Base-by-base conservation (phyloP, 1,140 invertebrate genomes). In the Brachionus plicatilis region DNA sequence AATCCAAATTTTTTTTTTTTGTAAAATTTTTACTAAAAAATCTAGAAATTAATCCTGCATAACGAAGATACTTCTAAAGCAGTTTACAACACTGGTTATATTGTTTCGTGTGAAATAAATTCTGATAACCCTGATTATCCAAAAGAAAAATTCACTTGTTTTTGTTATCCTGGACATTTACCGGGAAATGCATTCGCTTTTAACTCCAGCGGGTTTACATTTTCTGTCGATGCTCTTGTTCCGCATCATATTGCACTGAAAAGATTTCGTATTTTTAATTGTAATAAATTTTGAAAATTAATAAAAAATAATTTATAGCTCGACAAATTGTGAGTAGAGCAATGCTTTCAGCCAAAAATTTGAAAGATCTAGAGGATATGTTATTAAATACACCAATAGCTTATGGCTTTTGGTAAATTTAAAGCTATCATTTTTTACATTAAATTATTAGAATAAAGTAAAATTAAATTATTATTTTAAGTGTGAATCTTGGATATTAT, bases 141-240 rank as follows among this genome's bases (percentile, higher is more conserved):
- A 14, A 24, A 83, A 17, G 82, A 83, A 53, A 43, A 47, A 47
- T 83, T 83, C 47, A 83, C 60, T 70, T 68, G 60, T 37, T 83
- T 45, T 45, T 83, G 82, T 56, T 83, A 83, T 56, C 47, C 82
- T n/a, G 82, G 82, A 20, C 60, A 47, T 41, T 53, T 83, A 17
- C 82, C 82, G 17, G 82, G 82, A 33, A 83, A 83, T 29, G 82
- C 82, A 17, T 83, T 70, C 37, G 82, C 47, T 37, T 68, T 68
- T 12, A 83, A 83, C 68, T 37, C 43, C 0, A 50, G 43, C 11
- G 82, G 82, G 11, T 83, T 83, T 14, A 53, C 41, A 7, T 83
- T 68, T 41, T 27, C 41, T 24, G 60, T 83, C 11, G 53, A 83
- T 56, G 82, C 60, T 37, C 24, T 83, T 7, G 53, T 56, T 20